Conservation (phyloP, 2,113 vertebrate species). For the Petroica traversi region DNA sequence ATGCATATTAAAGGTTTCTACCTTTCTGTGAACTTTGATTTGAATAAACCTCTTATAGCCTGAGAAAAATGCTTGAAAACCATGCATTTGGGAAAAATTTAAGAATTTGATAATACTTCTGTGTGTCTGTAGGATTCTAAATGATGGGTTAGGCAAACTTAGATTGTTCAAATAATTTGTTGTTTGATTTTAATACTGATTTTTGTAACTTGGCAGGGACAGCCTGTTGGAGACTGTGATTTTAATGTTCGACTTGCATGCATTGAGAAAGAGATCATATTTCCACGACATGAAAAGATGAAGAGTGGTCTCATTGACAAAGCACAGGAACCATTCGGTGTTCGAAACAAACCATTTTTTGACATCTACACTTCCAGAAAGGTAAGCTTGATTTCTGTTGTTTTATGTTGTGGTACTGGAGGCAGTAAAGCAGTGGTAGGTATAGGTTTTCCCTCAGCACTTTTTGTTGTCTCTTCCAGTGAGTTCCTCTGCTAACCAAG, state of each 20-base stretch:
- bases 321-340: constrained; percentile 92
- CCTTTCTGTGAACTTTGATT: neutral
- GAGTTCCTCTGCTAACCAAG: neutral
- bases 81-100: neutral
- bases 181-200: constrained; percentile 12
- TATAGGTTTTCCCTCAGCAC: neutral
- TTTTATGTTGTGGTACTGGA: neutral
- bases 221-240: constrained; percentile 96
- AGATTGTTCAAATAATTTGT: neutral
- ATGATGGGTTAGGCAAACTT: neutral
- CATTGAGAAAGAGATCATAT: constrained; percentile 97
- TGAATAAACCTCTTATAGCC: neutral
- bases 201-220: constrained; percentile 80
- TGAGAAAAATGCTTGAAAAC: neutral
- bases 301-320: constrained; percentile 95
- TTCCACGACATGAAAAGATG: constrained; percentile 93
- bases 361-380: constrained; percentile 91
- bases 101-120: neutral
- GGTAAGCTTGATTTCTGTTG: constrained; percentile 74
- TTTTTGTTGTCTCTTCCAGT: neutral
- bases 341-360: constrained; percentile 95
- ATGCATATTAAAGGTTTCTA: neutral
- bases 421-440: neutral
- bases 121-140: neutral
- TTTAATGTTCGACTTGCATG: constrained; percentile 91